Percentiles rank a stretch among this genome's conserved stretches.
Evolutionary conservation across 1,140 invertebrate species (phyloP).

Genomic region (Dermatophagoides farinae): DNA sequence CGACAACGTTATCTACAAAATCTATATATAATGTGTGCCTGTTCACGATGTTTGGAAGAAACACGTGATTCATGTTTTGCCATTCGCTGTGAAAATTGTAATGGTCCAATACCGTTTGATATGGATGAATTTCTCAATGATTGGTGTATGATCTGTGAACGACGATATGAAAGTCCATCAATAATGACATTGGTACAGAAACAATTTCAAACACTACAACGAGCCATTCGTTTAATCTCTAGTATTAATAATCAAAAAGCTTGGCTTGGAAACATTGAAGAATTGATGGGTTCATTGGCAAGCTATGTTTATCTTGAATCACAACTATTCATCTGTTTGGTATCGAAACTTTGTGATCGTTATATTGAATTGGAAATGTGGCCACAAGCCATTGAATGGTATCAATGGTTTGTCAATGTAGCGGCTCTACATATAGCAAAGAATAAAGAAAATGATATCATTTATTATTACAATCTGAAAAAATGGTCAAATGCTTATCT

Average conservation of each 20-base stretch:
- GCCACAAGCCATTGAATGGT: not conserved
- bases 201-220: not conserved
- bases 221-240: not conserved
- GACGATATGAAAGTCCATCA: not conserved
- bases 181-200: not conserved
- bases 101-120: not conserved
- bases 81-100: not conserved
- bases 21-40: not conserved
- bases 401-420: not conserved
- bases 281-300: not conserved
- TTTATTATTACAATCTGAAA: not conserved
- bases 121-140: not conserved
- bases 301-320: not conserved
- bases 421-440: not conserved
- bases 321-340: not conserved
- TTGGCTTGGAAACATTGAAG: not conserved
- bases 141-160: not conserved
- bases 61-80: not conserved
- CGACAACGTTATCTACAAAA: not conserved
- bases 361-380: not conserved
- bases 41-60: not conserved
- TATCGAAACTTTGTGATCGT: not conserved
- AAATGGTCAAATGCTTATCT: not conserved
- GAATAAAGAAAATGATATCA: not conserved
- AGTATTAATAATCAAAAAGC: not conserved